phyloP scores from a whole-genome alignment of 2,797 vertebrate genomes.

The Channallabes apus region DNA sequence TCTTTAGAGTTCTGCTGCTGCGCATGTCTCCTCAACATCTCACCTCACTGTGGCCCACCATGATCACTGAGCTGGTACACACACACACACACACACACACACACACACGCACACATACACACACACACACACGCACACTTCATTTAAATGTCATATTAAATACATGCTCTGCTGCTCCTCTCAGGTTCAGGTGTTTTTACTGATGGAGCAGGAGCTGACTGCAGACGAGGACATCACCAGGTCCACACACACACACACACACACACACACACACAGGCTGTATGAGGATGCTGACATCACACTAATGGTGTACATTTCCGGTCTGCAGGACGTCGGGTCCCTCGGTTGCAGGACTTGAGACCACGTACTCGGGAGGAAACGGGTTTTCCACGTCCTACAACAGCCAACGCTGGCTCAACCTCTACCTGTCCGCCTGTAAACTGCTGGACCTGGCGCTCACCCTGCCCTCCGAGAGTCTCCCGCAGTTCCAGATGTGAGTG shows the following conservation, averaged over 20 bases:
- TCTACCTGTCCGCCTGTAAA: slow-evolving; percentile 97
- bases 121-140: slow-evolving; percentile 18
- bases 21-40: slow-evolving; percentile 98
- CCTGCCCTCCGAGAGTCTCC: slow-evolving; percentile 94
- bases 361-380: slow-evolving; percentile 95
- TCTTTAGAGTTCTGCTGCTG: slow-evolving; percentile 96
- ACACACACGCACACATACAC: slow-evolving; percentile 17
- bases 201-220: slow-evolving; percentile 98
- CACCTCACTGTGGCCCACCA: slow-evolving; percentile 98
- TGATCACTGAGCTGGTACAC: slow-evolving; percentile 97
- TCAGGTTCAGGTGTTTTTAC: slow-evolving; percentile 95
- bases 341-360: slow-evolving; percentile 94
- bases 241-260: slow-evolving; percentile 58
- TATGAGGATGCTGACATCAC: background rate
- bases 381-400: slow-evolving; percentile 99
- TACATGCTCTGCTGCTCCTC: slow-evolving; percentile 24
- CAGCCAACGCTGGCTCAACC: slow-evolving; percentile 97
- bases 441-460: slow-evolving; percentile 96
- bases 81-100: slow-evolving; percentile 21
- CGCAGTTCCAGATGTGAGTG: slow-evolving; percentile 99
- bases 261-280: background rate
- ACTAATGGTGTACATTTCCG: background rate
- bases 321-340: slow-evolving; percentile 87
- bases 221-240: slow-evolving; percentile 98
- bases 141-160: background rate